Percentiles rank a stretch among this genome's conserved stretches.
Evolutionary conservation across 30 jellyfish, hydroid and myxozoan genomes (phyloP).

Genomic region (Hydractinia symbiolongicarpus): DNA sequence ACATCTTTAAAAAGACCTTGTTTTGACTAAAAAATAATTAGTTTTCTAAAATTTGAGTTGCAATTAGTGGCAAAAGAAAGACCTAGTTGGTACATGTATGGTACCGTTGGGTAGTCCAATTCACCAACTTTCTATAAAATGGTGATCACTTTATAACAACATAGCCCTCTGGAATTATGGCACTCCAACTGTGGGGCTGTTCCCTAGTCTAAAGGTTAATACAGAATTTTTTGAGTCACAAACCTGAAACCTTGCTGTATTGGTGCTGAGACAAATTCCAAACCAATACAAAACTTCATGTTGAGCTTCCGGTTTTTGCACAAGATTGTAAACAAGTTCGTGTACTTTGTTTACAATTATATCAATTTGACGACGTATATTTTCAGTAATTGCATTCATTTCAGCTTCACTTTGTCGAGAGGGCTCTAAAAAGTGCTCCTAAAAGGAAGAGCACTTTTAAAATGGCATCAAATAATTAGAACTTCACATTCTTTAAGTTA

Average conservation of each 20-base stretch:
- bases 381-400: conserved; percentile 55
- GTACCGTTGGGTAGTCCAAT: too few relatives aligned
- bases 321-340: conserved; percentile 51
- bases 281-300: conserved; percentile 80
- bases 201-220: background rate
- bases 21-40: too few relatives aligned
- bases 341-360: conserved; percentile 39
- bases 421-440: conserved; percentile 85
- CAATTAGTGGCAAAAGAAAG: too few relatives aligned
- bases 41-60: too few relatives aligned
- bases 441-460: background rate
- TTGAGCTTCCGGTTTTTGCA: conserved; percentile 61
- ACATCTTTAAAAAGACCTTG: too few relatives aligned
- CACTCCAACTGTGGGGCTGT: too few relatives aligned
- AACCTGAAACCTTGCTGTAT: conserved; percentile 75
- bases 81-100: too few relatives aligned
- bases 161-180: too few relatives aligned
- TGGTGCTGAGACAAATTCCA: conserved; percentile 75
- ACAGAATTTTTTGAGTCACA: background rate
- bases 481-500: background rate
- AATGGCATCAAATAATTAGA: background rate
- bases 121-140: too few relatives aligned
- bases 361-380: conserved; percentile 59
- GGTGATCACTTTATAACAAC: too few relatives aligned
- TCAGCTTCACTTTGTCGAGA: conserved; percentile 66